Base-by-base conservation (phyloP, 2,888 invertebrate genomes). In the Nezara viridula region DNA sequence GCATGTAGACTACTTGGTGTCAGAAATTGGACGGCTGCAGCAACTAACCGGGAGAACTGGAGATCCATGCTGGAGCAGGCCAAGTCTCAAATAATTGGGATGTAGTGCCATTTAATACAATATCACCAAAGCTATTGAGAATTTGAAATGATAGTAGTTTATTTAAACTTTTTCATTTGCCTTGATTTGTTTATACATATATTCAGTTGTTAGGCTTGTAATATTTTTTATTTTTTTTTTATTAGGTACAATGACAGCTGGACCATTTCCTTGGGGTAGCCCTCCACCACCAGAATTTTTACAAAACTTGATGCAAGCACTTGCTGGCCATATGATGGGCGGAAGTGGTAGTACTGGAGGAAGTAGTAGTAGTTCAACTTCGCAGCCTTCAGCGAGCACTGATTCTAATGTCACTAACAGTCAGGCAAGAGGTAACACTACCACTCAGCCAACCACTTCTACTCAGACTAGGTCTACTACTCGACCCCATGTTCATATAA, bases 391-490 rank as follows among this genome's bases (percentile, higher is more conserved):
- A 27, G 73, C 88, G 37, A 44, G 37, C 50, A 50, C 12, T 24
- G 88, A 88, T n/a, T 40, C 88, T 7, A 88, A 88, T n/a, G 88
- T 88, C 16, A 88, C 88, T 52, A 88, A 88, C 40, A 88, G 88
- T n/a, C 88, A 88, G 52, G 88, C 88, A 9, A 88, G 88, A 52
- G 88, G 88, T 21, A 95, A 95, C 91, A 95, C 95, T 7, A 95
- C 95, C 85, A 96, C 96, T 7, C 94, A 95, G 92, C 95, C 96
- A 40, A 96, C 96, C 19, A 96, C 96, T 40, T 94, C 96, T 0
- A 96, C 96, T 0, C 95, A 95, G 92, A 96, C 96, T 6, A 94
- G 96, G 60, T 95, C 95, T 88, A 95, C 96, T 27, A 93, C 95
- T 12, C 94, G 96, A 47, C 95, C 96, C 0, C 96, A 96, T 91